A percentile compares a stretch with the other conserved stretches of the same genome.
Evolutionary conservation across 1,140 invertebrate species (phyloP).

Genomic region (Drosophila bifasciata): DNA sequence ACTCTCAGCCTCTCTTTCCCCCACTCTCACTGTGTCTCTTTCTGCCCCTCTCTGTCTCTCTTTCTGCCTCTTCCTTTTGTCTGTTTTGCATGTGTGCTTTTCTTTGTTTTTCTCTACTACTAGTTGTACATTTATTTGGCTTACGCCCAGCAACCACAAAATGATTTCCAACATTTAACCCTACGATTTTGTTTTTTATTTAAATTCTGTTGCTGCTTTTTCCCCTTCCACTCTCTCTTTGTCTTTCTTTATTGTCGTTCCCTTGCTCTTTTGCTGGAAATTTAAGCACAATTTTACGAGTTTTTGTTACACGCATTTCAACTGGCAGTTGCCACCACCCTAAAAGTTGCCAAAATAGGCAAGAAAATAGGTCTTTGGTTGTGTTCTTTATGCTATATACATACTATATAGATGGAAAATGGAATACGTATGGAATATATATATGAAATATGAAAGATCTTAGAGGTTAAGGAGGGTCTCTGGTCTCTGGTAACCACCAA

Average conservation of each 20-base stretch:
- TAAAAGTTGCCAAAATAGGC: too few species aligned
- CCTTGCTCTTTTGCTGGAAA: slow-evolving; percentile 24
- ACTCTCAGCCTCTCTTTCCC: neutral
- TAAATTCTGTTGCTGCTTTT: slow-evolving; percentile 29
- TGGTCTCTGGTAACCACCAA: too few species aligned
- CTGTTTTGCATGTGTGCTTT: slow-evolving; percentile 51
- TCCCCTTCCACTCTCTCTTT: slow-evolving; percentile 23
- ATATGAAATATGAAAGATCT: too few species aligned
- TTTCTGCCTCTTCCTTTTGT: neutral
- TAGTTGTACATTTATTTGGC: slow-evolving; percentile 79
- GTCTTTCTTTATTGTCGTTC: neutral
- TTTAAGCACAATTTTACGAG: slow-evolving; percentile 66
- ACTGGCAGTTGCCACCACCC: too few species aligned
- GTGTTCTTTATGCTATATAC: too few species aligned
- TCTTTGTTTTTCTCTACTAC: too few species aligned
- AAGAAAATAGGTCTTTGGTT: too few species aligned
- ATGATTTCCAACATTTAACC: slow-evolving; percentile 44
- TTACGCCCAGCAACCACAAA: slow-evolving; percentile 75
- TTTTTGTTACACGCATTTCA: slow-evolving; percentile 65
- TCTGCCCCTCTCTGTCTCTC: neutral
- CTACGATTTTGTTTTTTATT: too few species aligned
- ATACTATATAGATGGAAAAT: too few species aligned
- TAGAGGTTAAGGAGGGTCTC: too few species aligned
- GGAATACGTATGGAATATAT: too few species aligned
- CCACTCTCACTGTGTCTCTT: neutral